phyloP scores from a whole-genome alignment of 2,888 invertebrate species.

The Archips crataeganus region DNA sequence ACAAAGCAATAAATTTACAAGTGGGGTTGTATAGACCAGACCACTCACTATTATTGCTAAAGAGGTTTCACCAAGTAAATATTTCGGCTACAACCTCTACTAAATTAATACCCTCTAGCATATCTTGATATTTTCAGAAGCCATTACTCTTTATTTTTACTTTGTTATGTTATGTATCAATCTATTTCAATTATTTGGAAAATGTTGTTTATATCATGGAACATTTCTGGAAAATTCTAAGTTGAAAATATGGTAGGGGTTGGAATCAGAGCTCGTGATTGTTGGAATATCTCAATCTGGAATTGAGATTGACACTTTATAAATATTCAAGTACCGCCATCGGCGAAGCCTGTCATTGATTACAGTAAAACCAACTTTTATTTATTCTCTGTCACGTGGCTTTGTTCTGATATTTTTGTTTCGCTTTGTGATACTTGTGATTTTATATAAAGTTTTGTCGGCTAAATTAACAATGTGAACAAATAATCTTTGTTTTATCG shows the following conservation, averaged over 20 bases:
- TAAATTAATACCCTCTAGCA: too few relatives aligned
- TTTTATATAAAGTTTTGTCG: background rate
- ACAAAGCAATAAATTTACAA: background rate
- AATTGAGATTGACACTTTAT: slow-evolving; percentile 42
- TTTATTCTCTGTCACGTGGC: slow-evolving; percentile 23
- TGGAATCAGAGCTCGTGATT: slow-evolving; percentile 27
- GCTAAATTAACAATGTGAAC: slow-evolving; percentile 1
- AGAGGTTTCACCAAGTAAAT: slow-evolving; percentile 1
- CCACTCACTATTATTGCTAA: background rate
- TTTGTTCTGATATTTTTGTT: slow-evolving; percentile 28
- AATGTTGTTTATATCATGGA: background rate
- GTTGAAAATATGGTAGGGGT: slow-evolving; percentile 10
- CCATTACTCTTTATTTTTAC: too few relatives aligned
- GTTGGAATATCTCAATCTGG: slow-evolving; percentile 32
- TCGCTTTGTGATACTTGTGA: background rate
- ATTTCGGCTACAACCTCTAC: background rate
- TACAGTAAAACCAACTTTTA: slow-evolving; percentile 38
- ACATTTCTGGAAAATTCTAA: background rate
- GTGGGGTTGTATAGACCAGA: background rate
- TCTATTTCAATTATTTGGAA: background rate
- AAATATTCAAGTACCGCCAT: slow-evolving; percentile 39
- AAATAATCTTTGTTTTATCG: background rate
- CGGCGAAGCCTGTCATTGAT: slow-evolving; percentile 37
- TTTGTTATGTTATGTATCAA: background rate
- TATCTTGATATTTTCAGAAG: too few relatives aligned